These are phyloP conservation scores for Tanytarsus gracilentus DNA, from an alignment of 2,888 invertebrate genomes.

Conservation along the genomic window DNA sequence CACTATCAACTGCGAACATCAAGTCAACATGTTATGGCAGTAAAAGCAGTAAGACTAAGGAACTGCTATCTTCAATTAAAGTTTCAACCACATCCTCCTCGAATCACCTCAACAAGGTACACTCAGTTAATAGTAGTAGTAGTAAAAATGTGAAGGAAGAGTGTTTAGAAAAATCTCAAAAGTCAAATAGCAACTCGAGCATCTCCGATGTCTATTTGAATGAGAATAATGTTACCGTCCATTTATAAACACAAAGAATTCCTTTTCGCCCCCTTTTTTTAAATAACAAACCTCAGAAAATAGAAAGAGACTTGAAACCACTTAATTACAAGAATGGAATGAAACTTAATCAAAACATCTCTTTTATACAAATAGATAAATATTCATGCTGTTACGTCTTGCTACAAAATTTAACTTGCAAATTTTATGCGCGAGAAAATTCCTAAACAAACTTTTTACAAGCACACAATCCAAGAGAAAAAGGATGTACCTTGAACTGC, in stretches of 20 bases:
- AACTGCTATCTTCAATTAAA: too few relatives aligned
- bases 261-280: background rate
- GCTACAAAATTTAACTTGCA: too few relatives aligned
- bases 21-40: constrained; percentile 9
- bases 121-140: constrained; percentile 2
- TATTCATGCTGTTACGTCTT: too few relatives aligned
- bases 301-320: too few relatives aligned
- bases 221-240: constrained; percentile 29
- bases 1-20: constrained; percentile 14
- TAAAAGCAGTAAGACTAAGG: too few relatives aligned
- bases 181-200: constrained; percentile 26
- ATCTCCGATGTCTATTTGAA: constrained; percentile 28
- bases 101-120: background rate
- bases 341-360: too few relatives aligned
- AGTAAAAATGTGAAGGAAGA: background rate
- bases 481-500: background rate
- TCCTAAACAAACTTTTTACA: background rate
- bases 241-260: constrained; percentile 14
- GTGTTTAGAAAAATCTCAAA: background rate
- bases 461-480: background rate
- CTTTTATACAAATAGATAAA: too few relatives aligned
- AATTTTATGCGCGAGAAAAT: background rate
- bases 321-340: too few relatives aligned
- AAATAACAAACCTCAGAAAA: background rate
- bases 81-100: background rate